phyloP scores from a whole-genome alignment of 2,113 vertebrate species.

The Larimichthys crocea region DNA sequence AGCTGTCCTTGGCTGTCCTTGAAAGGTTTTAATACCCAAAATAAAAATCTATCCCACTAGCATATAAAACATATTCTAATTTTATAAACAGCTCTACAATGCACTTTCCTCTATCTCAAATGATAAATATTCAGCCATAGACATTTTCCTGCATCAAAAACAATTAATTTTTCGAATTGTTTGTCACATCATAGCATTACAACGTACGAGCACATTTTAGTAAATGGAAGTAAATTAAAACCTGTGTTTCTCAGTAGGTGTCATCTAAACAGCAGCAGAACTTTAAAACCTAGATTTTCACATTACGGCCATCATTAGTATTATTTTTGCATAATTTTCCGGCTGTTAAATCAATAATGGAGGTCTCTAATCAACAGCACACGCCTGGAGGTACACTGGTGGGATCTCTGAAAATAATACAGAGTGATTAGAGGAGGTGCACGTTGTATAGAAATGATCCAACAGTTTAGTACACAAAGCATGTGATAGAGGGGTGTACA shows the following conservation, averaged over 20 bases:
- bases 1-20: conserved; percentile 23
- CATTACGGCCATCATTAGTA: conserved; percentile 37
- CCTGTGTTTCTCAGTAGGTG: too few relatives aligned
- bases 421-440: conserved; percentile 45
- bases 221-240: too few relatives aligned
- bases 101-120: conserved; percentile 2
- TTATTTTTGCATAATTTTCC: conserved; percentile 49
- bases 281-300: conserved; percentile 48
- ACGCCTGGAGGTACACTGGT: conserved; percentile 47
- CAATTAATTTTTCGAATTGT: neutral
- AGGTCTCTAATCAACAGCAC: conserved; percentile 50
- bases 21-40: neutral
- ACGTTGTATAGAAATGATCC: conserved; percentile 14
- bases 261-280: conserved; percentile 4
- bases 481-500: neutral
- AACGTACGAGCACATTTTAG: too few relatives aligned
- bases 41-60: neutral
- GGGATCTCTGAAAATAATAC: conserved; percentile 46
- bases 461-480: conserved; percentile 19
- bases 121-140: neutral
- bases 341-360: conserved; percentile 54
- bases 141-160: neutral
- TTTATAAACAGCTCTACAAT: neutral
- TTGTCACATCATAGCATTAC: neutral
- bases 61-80: conserved; percentile 24